phyloP scores from a whole-genome alignment of 2,888 invertebrate genomes.

The Baccha elongata region DNA sequence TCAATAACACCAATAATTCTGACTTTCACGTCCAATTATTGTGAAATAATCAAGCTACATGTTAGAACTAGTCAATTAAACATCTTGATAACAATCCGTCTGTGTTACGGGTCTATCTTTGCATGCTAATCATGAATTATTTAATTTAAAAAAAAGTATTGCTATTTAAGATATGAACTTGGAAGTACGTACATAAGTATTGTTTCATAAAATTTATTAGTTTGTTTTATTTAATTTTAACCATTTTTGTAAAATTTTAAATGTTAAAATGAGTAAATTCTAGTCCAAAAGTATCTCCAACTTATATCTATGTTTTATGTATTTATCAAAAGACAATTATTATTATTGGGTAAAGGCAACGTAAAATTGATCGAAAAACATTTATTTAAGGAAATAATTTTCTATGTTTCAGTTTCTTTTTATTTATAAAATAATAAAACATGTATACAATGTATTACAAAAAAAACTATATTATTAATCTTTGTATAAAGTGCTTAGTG shows the following conservation, averaged over 20 bases:
- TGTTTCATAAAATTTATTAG: slow-evolving; percentile 10
- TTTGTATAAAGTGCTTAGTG: slow-evolving; percentile 69
- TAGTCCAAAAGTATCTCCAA: slow-evolving; percentile 48
- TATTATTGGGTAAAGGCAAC: slow-evolving; percentile 31
- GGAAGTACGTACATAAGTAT: slow-evolving; percentile 16
- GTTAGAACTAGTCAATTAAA: slow-evolving; percentile 24
- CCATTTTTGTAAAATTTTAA: slow-evolving; percentile 18
- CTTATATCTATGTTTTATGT: slow-evolving; percentile 9
- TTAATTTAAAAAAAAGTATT: not conserved
- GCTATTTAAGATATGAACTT: slow-evolving; percentile 24
- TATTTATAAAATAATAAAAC: slow-evolving; percentile 27
- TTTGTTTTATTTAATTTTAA: slow-evolving; percentile 20
- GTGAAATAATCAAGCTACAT: slow-evolving; percentile 21
- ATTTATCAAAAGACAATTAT: slow-evolving; percentile 61
- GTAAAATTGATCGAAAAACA: not conserved
- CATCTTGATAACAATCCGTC: slow-evolving; percentile 28
- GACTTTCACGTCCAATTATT: slow-evolving; percentile 2
- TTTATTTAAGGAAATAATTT: slow-evolving; percentile 19
- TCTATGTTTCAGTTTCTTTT: slow-evolving; percentile 31
- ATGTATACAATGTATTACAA: slow-evolving; percentile 60
- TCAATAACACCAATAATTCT: slow-evolving; percentile 12
- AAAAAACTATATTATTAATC: slow-evolving; percentile 50
- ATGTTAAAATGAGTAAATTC: slow-evolving; percentile 53
- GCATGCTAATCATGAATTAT: slow-evolving; percentile 1
- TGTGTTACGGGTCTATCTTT: slow-evolving; percentile 6